These are phyloP conservation scores for Punctoribates punctum DNA, from an alignment of 2,888 invertebrate genomes.

Conservation along the genomic window DNA sequence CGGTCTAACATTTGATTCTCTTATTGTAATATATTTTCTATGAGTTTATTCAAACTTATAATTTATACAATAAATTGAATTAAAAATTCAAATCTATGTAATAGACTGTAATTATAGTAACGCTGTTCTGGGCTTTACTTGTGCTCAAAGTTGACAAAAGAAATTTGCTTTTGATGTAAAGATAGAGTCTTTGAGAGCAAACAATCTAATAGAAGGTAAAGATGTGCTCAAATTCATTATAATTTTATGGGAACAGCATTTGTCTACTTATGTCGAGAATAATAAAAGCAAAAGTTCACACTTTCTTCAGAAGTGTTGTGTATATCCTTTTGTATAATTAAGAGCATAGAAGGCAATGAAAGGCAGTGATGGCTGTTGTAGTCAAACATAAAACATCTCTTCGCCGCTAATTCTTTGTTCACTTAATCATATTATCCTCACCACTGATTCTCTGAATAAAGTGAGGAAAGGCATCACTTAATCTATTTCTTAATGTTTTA, in stretches of 20 bases:
- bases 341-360: conserved; percentile 2
- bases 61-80: conserved; percentile 31
- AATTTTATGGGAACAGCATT: conserved; percentile 30
- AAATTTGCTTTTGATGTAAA: conserved; percentile 21
- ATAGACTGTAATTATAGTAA: conserved; percentile 21
- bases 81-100: conserved; percentile 37
- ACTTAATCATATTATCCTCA: conserved; percentile 32
- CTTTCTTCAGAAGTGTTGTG: conserved; percentile 25
- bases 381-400: conserved; percentile 33
- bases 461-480: background rate
- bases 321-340: conserved; percentile 12
- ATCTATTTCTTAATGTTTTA: conserved; percentile 33
- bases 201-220: conserved; percentile 9
- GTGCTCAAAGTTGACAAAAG: conserved; percentile 9
- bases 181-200: conserved; percentile 12
- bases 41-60: conserved; percentile 19
- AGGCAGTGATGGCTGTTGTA: background rate
- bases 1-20: background rate
- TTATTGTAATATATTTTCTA: background rate
- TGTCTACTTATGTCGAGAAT: conserved; percentile 30
- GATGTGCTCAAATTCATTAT: conserved; percentile 36
- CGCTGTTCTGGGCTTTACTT: conserved; percentile 11
- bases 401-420: conserved; percentile 30
- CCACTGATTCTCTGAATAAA: conserved; percentile 8
- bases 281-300: conserved; percentile 36